Conservation (phyloP, 2,888 invertebrate genomes). For the Rhaphigaster nebulosa region DNA sequence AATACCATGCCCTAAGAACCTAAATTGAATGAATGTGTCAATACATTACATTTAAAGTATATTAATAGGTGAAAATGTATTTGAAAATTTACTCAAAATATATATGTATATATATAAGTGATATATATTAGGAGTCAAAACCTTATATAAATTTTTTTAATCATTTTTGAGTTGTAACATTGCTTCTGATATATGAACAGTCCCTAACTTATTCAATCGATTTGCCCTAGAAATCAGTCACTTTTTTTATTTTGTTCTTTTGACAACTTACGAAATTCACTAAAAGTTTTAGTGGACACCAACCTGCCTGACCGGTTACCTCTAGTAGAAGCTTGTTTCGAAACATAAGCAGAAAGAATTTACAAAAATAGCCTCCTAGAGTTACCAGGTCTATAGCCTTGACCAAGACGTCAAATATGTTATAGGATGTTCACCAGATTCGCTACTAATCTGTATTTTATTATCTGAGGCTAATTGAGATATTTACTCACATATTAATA, state of each 20-base stretch:
- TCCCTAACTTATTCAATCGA: neutral
- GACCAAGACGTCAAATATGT: neutral
- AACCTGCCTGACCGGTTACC: neutral
- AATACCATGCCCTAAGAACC: too few species aligned
- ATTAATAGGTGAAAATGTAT: too few species aligned
- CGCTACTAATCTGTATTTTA: neutral
- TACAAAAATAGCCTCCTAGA: constrained; percentile 1
- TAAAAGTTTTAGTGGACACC: constrained; percentile 8
- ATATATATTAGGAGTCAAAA: too few species aligned
- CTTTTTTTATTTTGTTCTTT: too few species aligned
- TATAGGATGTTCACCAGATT: neutral
- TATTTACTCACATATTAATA: too few species aligned
- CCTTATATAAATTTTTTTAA: too few species aligned
- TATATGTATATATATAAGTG: too few species aligned
- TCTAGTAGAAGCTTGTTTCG: neutral
- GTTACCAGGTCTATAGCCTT: neutral
- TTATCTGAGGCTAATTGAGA: too few species aligned
- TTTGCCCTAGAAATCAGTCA: neutral
- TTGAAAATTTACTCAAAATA: too few species aligned
- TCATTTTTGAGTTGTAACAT: neutral
- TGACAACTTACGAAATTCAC: neutral
- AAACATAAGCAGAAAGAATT: neutral
- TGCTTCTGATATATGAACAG: neutral
- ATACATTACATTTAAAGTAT: too few species aligned
- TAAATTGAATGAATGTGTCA: too few species aligned